Conservation (phyloP, 2,113 vertebrate species). For the Onychostoma macrolepis region DNA sequence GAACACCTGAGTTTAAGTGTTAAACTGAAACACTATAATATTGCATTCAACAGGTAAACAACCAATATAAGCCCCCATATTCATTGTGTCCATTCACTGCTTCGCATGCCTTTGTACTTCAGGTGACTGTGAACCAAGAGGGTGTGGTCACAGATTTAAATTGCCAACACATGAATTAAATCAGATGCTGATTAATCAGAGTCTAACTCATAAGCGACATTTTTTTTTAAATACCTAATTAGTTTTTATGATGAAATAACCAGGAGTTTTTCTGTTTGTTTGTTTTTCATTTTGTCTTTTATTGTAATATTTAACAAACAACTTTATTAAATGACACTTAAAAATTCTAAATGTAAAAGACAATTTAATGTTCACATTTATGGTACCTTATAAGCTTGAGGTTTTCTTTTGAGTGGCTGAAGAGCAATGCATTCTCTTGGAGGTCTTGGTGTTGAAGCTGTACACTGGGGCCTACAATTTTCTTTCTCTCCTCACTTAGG, state of each 20-base stretch:
- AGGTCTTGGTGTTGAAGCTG: conserved; percentile 63
- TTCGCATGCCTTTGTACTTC: not conserved
- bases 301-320: not conserved
- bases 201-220: not conserved
- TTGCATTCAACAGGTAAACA: not conserved
- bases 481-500: conserved; percentile 70
- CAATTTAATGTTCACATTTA: not conserved
- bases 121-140: not conserved
- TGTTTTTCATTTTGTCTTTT: not conserved
- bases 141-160: conserved; percentile 23
- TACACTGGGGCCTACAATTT: conserved; percentile 50
- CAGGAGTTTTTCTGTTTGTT: not conserved
- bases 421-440: conserved; percentile 62
- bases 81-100: not conserved
- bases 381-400: conserved; percentile 76
- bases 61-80: not conserved
- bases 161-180: conserved; percentile 16
- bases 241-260: not conserved
- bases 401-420: conserved; percentile 61
- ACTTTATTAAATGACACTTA: not conserved
- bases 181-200: not conserved
- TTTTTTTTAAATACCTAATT: not conserved
- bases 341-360: not conserved
- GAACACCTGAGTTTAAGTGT: not conserved
- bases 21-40: not conserved